Base-by-base conservation (phyloP, 2,113 vertebrate genomes). In the Butorides virescens region DNA sequence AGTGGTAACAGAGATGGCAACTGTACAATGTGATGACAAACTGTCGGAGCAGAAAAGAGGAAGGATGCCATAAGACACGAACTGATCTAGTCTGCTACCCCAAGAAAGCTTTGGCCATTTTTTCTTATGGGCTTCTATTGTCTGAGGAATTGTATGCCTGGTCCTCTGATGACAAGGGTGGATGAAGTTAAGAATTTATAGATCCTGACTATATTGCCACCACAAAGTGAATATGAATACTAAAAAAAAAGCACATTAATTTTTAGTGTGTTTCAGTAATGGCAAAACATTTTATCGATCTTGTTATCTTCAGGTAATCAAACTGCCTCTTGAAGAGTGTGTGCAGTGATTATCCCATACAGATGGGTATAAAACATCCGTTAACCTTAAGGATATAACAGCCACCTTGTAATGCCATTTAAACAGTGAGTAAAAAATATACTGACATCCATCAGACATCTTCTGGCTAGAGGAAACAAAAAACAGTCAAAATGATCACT, bases 11-110 rank as follows among this genome's bases (percentile, higher is more conserved):
- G 42, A 72, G 27, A 7, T 75, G 30, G n/a, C 32, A 36, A 9
- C 46, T 65, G 18, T 46, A 53, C 1, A 2, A 20, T 39, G 37
- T 9, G 37, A 10, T 67, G 72, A 44, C 23, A 58, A 29, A 29
- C 34, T 47, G 32, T 42, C 3, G 1, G 27, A 70, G 22, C n/a
- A 52, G 46, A 29, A 39, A 39, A 36, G 52, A 44, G 56, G 22
- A 62, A 37, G 15, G 58, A 27, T 71, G 21, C 59, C 3, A 0
- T 22, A 32, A 83, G 37, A 22, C 10, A 14, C 0, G 2, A 53
- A 36, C 6, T 39, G 8, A 49, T 39, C 29, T 58, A 20, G 15
- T 29, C 37, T 79, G 42, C 37, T 59, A 6, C 27, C 1, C 1
- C 15, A 49, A 47, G n/a, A 37, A 56, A 42, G 10, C 19, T 59